Base-by-base conservation (phyloP, 2,113 vertebrate genomes). In the Chrysochloris asiatica region DNA sequence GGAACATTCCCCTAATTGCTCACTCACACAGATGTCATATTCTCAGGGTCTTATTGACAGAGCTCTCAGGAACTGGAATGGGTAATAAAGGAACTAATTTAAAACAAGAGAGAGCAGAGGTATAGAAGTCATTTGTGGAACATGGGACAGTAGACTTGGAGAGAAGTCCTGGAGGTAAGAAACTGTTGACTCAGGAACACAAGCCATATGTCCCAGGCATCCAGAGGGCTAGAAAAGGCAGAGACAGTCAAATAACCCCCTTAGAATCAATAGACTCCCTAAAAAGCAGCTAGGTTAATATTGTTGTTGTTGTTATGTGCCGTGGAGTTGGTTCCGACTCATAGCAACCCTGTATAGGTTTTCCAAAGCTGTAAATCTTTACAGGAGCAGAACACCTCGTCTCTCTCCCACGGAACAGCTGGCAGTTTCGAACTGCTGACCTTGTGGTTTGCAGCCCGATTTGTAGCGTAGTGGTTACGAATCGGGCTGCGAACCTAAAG, bases 11-110 rank as follows among this genome's bases (percentile, higher is more conserved):
- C 7, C 75, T 69, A 75, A 59, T 47, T 24, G 47, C 28, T 69
- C 38, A 48, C 22, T 86, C 83, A 76, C 17, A 75, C 13, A 67
- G 47, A 95, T 78, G 59, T 52, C 38, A 38, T 86, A 43, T 76
- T 86, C 47, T 91, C 54, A 63, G 50, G 16, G 12, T 83, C 59
- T 76, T 81, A 83, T 2, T 86, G 36, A 92, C 92, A 75, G 2
- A 93, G 45, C 4, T 80, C 38, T 82, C 45, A 85, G 56, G 24
- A 93, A 76, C 12, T 82, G 16, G 24, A 28, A 76, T 26, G 8
- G 36, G 75, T 82, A 59, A 41, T 80, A 93, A 79, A 54, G 48
- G 87, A 94, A 33, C 13, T 76, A 73, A 76, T 22, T 7, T 59
- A 90, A 92, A 67, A 26, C n/a, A 76, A 75, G 82, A 86, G 10